Evolutionary conservation across 2,113 vertebrate species (phyloP).

Genomic region (Phycodurus eques): DNA sequence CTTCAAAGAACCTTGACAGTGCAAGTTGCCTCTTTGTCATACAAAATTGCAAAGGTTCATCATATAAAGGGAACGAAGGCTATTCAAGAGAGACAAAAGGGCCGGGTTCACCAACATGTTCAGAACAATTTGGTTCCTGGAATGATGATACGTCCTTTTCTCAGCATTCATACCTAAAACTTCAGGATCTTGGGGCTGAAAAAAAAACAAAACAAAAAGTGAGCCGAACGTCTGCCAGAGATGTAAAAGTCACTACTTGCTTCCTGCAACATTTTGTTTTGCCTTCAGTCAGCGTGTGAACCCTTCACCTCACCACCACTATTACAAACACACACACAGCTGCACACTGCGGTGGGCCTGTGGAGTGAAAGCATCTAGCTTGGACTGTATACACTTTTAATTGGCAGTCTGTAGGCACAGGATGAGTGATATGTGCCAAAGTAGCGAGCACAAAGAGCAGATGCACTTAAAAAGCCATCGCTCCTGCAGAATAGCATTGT

Average conservation of each 20-base stretch:
- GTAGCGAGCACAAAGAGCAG: constrained; percentile 25
- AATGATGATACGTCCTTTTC: neutral
- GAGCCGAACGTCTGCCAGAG: constrained; percentile 62
- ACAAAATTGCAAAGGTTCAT: constrained; percentile 69
- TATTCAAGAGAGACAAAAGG: constrained; percentile 57
- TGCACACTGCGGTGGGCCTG: constrained; percentile 29
- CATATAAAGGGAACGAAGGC: constrained; percentile 61
- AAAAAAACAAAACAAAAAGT: constrained; percentile 62
- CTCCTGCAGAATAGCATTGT: constrained; percentile 31
- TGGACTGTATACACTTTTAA: constrained; percentile 42
- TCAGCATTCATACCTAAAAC: neutral
- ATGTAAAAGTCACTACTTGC: constrained; percentile 59
- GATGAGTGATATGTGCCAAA: constrained; percentile 58
- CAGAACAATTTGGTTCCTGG: too few species aligned
- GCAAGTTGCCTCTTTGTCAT: constrained; percentile 63
- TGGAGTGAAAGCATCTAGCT: constrained; percentile 30
- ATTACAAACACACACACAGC: constrained; percentile 14
- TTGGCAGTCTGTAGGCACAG: constrained; percentile 39
- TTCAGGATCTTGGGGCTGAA: constrained; percentile 24
- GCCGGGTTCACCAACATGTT: neutral
- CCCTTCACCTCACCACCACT: constrained; percentile 20
- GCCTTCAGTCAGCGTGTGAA: constrained; percentile 39
- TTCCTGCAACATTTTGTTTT: constrained; percentile 24
- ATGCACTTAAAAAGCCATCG: constrained; percentile 47
- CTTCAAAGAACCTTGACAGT: constrained; percentile 74